Evolutionary conservation across 2,888 invertebrate species (phyloP).

Genomic region (Xylophagus ater): DNA sequence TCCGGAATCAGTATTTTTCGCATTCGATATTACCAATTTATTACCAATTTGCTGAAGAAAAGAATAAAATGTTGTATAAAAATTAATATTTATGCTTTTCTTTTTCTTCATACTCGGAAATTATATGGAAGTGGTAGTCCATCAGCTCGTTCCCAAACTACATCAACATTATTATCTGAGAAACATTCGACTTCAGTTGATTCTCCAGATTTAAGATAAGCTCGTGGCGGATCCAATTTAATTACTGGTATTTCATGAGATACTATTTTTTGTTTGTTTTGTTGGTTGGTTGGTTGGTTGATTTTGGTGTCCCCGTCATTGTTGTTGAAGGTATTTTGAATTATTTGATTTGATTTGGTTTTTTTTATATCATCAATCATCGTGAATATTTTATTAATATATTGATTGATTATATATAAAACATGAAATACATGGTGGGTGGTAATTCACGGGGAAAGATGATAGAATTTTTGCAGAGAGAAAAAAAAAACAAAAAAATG

Average conservation of each 20-base stretch:
- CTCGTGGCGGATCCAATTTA: slow-evolving; percentile 34
- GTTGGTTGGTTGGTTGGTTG: slow-evolving; percentile 17
- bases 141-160: slow-evolving; percentile 36
- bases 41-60: slow-evolving; percentile 35
- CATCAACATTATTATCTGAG: slow-evolving; percentile 30
- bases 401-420: too few relatives aligned
- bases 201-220: slow-evolving; percentile 32
- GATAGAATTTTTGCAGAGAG: too few relatives aligned
- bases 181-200: slow-evolving; percentile 37
- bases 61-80: not conserved
- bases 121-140: slow-evolving; percentile 30
- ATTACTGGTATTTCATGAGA: slow-evolving; percentile 23
- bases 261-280: slow-evolving; percentile 14
- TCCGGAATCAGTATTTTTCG: slow-evolving; percentile 70
- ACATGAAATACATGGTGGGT: too few relatives aligned
- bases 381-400: too few relatives aligned
- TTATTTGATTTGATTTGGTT: slow-evolving; percentile 6
- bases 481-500: too few relatives aligned
- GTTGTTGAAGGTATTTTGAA: slow-evolving; percentile 17
- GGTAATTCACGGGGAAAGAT: too few relatives aligned
- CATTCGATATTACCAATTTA: slow-evolving; percentile 55
- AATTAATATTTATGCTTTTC: not conserved
- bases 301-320: slow-evolving; percentile 12
- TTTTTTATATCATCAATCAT: too few relatives aligned
- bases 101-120: slow-evolving; percentile 25